phyloP scores from a whole-genome alignment of 2,888 invertebrate genomes.

The Lepidochitona cinerea region DNA sequence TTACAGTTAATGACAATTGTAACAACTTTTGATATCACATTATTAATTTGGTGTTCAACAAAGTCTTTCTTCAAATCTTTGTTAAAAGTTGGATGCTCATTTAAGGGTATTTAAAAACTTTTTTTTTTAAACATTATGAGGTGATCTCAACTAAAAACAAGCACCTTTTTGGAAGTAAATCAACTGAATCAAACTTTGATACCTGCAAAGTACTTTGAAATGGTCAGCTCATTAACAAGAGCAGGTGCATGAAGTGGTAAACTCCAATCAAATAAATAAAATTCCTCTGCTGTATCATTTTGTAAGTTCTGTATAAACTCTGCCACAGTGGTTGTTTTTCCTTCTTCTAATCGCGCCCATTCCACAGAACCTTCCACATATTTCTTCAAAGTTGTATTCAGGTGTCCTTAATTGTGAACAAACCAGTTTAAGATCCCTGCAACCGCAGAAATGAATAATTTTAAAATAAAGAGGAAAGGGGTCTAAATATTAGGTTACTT shows the following conservation, averaged over 20 bases:
- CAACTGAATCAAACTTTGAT: not conserved
- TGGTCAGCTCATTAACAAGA: slow-evolving; percentile 49
- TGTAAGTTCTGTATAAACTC: slow-evolving; percentile 40
- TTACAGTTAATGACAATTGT: too few relatives aligned
- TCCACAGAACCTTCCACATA: slow-evolving; percentile 49
- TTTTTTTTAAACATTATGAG: too few relatives aligned
- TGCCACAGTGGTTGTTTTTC: slow-evolving; percentile 36
- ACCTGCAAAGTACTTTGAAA: slow-evolving; percentile 65
- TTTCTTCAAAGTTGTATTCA: slow-evolving; percentile 40
- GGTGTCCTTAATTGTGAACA: too few relatives aligned
- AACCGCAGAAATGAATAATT: too few relatives aligned
- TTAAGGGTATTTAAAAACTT: too few relatives aligned
- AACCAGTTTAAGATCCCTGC: too few relatives aligned
- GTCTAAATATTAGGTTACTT: not conserved
- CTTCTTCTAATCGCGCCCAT: slow-evolving; percentile 57
- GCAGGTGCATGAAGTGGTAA: slow-evolving; percentile 59
- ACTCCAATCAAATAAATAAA: slow-evolving; percentile 67
- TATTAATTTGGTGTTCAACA: too few relatives aligned
- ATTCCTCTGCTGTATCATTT: slow-evolving; percentile 6
- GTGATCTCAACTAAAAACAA: too few relatives aligned
- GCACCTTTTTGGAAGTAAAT: too few relatives aligned
- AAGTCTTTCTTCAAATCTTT: too few relatives aligned
- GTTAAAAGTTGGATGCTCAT: too few relatives aligned
- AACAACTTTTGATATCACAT: too few relatives aligned
- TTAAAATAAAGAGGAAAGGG: not conserved